Evolutionary conservation across 2,888 invertebrate genomes (phyloP), one percentile per base, ranked within the genome.

Genomic region (Drosophila anceps): DNA sequence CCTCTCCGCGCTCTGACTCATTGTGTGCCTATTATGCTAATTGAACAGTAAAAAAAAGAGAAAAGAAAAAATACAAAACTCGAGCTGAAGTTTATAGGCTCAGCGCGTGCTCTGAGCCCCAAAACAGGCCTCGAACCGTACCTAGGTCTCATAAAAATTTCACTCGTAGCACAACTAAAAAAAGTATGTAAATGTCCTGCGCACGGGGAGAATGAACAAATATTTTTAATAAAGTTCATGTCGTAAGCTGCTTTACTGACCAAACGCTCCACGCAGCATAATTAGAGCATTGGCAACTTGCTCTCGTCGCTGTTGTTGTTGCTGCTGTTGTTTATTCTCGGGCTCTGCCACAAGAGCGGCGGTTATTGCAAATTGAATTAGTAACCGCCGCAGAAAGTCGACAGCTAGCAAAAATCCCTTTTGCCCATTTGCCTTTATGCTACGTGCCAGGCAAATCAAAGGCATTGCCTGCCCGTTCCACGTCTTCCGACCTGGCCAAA

Each of bases 11-110:
- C 69, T 69, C 64, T 60, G 62, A 37, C 73, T 85, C 73, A 79
- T 81, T 82, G 81, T 84, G 81, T 69, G 87, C 78, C 88, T 82
- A 91, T 90, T 91, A 90, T 90, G 91, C 90, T 90, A 90, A 90
- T 90, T 91, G 91, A 90, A 90, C 90, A 91, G 91, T 87, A 90
- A 86, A 86, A 86, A 75, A 74, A 78, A 29, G 18, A 51, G 48
- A 39, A 20, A 37, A 35, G 27, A 59, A 37, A 37, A 48, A 59
- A 33, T 18, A 31, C 51, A 58, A 59, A 69, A 63, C 41, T 57
- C 51, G 46, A 69, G 84, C 70, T 57, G 24, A 83, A 85, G 72
- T 86, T 86, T 86, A 86, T 86, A 85, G 90, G 76, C 86, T 24
- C 50, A 29, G 74, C 77, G 90, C 88, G 90, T 86, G 85, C 88